These are phyloP conservation scores for Myiotriccus ornatus DNA, from an alignment of 2,797 vertebrate species.

Conservation along the genomic window DNA sequence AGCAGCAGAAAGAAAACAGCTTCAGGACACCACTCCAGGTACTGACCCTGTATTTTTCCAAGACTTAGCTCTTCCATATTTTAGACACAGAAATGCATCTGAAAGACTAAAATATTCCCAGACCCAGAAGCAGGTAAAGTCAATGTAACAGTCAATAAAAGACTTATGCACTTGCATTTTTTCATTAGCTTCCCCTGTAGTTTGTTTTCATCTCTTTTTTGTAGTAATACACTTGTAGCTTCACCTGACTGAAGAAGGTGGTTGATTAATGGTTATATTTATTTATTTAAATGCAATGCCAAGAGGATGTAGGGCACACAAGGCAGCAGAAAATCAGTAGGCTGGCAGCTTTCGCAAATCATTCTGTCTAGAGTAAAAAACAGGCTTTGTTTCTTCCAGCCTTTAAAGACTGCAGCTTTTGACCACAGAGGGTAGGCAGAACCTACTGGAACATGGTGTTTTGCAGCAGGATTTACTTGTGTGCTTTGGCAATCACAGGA, in stretches of 20 bases:
- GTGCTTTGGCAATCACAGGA: neutral
- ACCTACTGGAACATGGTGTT: neutral
- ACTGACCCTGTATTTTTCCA: neutral
- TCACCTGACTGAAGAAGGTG: neutral
- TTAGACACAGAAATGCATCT: neutral
- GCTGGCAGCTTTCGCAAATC: neutral
- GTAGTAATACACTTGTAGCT: neutral
- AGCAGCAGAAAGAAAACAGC: neutral
- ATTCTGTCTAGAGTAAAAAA: neutral
- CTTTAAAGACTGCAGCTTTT: neutral
- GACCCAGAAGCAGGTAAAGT: neutral
- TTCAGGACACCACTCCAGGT: neutral
- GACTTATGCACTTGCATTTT: neutral
- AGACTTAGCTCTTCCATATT: neutral
- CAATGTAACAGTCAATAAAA: neutral
- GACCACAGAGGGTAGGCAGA: neutral
- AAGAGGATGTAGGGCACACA: neutral
- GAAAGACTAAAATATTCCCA: neutral
- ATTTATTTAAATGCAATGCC: conserved; percentile 13
- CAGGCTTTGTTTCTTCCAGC: neutral
- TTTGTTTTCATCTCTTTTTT: neutral
- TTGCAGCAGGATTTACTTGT: neutral
- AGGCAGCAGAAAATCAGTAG: neutral
- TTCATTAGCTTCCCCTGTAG: neutral
- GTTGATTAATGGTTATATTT: neutral